Evolutionary conservation across 30 jellyfish, hydroid and myxozoan species (phyloP), one percentile per base, ranked within the genome.

Genomic region (Cassiopea andromeda): DNA sequence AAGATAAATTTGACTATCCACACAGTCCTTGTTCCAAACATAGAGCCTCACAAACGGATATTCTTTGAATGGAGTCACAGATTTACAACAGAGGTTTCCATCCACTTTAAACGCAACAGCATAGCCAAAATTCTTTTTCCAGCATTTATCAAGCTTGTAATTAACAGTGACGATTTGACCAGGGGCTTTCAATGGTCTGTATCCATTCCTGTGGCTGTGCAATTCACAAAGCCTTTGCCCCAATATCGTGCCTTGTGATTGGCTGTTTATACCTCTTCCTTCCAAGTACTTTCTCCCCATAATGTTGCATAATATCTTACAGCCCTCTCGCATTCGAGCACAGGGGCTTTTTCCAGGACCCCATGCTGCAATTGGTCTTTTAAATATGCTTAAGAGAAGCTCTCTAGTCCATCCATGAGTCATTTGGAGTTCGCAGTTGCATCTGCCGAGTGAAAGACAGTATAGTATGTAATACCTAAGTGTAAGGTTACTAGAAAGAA

Each of bases 171-270:
- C 94, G 44, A 77, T 77, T 54, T 80, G 61, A 0, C 94, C 94
- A 2, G 94, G 94, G 82, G 94, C 59, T 57, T 77, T 86, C 57
- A 86, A 64, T 12, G 80, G 77, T 59, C 50, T 43, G 94, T 86
- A 86, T 1, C 94, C 94, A 86, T 77, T 76, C 27, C 80, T 75
- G 54, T 77, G 67, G 77, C 94, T 86, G 69, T 86, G 87, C 67
- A 86, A 60, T 77, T 86, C 94, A 69, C 94, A 86, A 50, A 86
- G 94, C 81, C 94, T 66, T 66, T 86, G 94, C 47, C 94, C 94
- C 3, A 86, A 89, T 61, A 60, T 75, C 1, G 94, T 86, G 44
- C 94, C 94, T 48, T 86, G 94, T 18, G 88, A 86, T 16, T 75
- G 75, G 82, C 89, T 78, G 88, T 46, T 60, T 43, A 86, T 64